Percentiles rank a stretch among this genome's conserved stretches.
Evolutionary conservation across 2,797 vertebrate species (phyloP).

Genomic region (Podarcis siculus): DNA sequence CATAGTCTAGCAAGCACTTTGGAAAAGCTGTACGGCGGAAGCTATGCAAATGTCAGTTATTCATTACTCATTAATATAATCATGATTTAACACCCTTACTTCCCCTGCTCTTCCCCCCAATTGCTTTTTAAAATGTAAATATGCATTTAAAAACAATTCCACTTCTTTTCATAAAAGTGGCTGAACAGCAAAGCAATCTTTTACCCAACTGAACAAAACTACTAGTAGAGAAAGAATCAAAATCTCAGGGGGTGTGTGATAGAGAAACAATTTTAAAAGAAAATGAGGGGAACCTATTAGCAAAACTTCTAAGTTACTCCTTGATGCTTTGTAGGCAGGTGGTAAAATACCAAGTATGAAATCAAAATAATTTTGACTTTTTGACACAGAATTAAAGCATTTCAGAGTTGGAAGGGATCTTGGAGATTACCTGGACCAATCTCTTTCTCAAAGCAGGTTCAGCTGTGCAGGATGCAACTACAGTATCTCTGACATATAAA

Average conservation of each 20-base stretch:
- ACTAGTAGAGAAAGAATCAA: neutral
- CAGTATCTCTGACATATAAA: too few relatives aligned
- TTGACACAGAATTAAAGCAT: neutral
- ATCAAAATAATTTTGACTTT: neutral
- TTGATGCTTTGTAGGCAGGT: neutral
- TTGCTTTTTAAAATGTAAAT: neutral
- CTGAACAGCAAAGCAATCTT: slow-evolving; percentile 8
- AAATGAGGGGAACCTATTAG: neutral
- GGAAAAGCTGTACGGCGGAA: neutral
- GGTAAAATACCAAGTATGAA: neutral
- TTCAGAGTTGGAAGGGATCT: neutral
- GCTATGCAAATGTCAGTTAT: slow-evolving; percentile 5
- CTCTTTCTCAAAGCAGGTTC: too few relatives aligned
- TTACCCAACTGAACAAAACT: neutral
- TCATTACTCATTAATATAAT: slow-evolving; percentile 34
- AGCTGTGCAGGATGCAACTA: too few relatives aligned
- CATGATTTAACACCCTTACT: slow-evolving; percentile 11
- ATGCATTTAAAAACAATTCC: neutral
- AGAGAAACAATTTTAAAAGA: neutral
- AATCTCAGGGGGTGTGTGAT: neutral
- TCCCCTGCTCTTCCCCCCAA: neutral
- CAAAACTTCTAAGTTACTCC: neutral
- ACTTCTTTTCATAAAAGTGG: slow-evolving; percentile 8
- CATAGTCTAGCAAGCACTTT: slow-evolving; percentile 28
- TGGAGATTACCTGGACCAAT: neutral